Evolutionary conservation across 2,888 invertebrate genomes (phyloP).

Genomic region (Chalcis sispes): DNA sequence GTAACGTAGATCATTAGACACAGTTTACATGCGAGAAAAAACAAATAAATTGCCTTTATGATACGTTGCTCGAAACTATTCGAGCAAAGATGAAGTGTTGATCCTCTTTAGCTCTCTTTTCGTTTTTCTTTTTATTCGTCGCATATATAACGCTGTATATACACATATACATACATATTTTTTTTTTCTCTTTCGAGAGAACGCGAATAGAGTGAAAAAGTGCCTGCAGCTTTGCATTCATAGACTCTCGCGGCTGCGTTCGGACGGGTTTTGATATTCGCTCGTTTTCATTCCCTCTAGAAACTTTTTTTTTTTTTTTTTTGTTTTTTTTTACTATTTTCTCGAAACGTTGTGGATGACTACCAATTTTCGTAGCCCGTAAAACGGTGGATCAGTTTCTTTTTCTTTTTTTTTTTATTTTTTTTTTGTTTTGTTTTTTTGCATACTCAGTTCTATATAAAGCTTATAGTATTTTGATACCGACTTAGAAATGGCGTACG

Average conservation of each 20-base stretch:
- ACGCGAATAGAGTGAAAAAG: conserved; percentile 17
- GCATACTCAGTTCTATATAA: no score
- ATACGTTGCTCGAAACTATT: not conserved
- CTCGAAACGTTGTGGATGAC: conserved; percentile 19
- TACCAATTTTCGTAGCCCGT: conserved; percentile 31
- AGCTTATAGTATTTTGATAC: no score
- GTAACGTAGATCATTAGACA: not conserved
- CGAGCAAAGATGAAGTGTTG: not conserved
- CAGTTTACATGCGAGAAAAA: not conserved
- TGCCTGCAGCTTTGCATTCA: conserved; percentile 27
- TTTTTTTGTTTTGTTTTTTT: no score
- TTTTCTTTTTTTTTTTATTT: not conserved
- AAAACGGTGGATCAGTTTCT: conserved; percentile 27
- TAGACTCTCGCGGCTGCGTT: not conserved
- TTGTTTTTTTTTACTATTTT: conserved; percentile 13
- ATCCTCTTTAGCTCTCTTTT: not conserved
- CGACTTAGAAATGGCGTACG: no score
- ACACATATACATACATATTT: not conserved
- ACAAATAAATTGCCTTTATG: conserved; percentile 1
- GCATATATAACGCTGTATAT: not conserved
- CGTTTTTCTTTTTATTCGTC: conserved; percentile 12
- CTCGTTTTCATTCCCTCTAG: conserved; percentile 24
- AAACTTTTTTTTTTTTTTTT: not conserved
- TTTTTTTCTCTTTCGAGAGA: not conserved
- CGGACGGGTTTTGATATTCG: conserved; percentile 10